Evolutionary conservation across 2,888 invertebrate species (phyloP).

Genomic region (Drosophila robusta): DNA sequence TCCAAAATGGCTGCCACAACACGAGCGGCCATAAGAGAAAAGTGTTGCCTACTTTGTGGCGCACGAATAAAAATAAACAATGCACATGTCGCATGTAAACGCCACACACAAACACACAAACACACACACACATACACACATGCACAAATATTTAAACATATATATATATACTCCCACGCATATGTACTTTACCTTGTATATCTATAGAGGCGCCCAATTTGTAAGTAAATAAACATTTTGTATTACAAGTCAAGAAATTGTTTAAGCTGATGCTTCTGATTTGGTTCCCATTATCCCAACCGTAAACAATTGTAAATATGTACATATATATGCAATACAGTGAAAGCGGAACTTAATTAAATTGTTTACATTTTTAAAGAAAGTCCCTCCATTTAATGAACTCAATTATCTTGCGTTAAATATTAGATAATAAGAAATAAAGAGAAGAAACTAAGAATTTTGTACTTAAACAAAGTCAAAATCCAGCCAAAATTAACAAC

Average conservation of each 20-base stretch:
- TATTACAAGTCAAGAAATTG: conserved; percentile 50
- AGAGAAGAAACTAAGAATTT: no score
- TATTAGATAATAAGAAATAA: no score
- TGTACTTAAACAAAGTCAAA: no score
- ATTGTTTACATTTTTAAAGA: no score
- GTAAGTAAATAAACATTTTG: conserved; percentile 71
- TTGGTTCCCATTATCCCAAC: conserved; percentile 2
- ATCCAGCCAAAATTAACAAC: no score
- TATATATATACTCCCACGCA: conserved; percentile 25
- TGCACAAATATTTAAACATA: conserved; percentile 31
- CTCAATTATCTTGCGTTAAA: no score
- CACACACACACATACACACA: conserved; percentile 30
- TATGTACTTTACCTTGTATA: conserved; percentile 37
- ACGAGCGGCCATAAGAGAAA: conserved; percentile 20
- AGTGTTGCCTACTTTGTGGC: conserved; percentile 57
- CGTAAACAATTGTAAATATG: conserved; percentile 41
- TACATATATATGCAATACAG: conserved; percentile 34
- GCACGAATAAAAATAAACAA: conserved; percentile 25
- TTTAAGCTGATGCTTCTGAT: conserved; percentile 14
- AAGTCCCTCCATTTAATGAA: no score
- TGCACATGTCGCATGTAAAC: conserved; percentile 28
- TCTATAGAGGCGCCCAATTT: conserved; percentile 42
- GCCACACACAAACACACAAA: conserved; percentile 24
- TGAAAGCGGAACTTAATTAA: background rate
- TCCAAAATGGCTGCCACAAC: conserved; percentile 46